Evolutionary conservation across 2,113 vertebrate species (phyloP).

Genomic region (Halcyon senegalensis): DNA sequence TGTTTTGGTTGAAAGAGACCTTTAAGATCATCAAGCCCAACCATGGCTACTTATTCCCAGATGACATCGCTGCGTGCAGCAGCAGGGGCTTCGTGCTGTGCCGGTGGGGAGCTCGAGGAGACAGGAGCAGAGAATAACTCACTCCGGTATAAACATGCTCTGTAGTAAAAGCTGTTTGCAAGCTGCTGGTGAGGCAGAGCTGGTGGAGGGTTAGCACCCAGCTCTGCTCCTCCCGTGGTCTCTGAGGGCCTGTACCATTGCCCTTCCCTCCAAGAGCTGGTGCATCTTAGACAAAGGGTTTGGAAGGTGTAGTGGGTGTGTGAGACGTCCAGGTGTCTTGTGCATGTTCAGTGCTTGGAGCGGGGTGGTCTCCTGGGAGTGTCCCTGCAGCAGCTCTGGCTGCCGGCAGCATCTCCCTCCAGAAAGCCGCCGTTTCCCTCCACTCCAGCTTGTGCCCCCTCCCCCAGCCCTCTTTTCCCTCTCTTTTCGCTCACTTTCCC

Average conservation of each 20-base stretch:
- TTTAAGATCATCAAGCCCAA: neutral
- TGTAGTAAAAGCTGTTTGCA: neutral
- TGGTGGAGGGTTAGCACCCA: neutral
- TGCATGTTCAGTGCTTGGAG: rapidly evolving
- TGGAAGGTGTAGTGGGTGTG: rapidly evolving
- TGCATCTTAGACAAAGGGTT: neutral
- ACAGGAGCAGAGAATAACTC: rapidly evolving
- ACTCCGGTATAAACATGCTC: rapidly evolving
- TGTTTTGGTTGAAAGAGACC: neutral
- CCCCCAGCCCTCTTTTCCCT: conserved; percentile 40
- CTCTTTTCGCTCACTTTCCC: neutral
- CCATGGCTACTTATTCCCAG: rapidly evolving
- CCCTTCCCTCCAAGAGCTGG: neutral
- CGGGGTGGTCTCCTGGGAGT: neutral
- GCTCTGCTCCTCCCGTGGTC: neutral
- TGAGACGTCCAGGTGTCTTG: rapidly evolving
- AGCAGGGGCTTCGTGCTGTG: rapidly evolving
- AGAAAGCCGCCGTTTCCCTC: neutral
- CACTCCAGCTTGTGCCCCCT: neutral
- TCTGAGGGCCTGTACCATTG: rapidly evolving
- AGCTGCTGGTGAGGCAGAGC: neutral
- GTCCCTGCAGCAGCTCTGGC: neutral
- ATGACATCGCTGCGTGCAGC: neutral
- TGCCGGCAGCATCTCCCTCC: conserved; percentile 59
- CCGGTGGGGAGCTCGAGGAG: rapidly evolving